These are phyloP conservation scores for Molanna angustata DNA, from an alignment of 2,888 invertebrate genomes.

Conservation along the genomic window DNA sequence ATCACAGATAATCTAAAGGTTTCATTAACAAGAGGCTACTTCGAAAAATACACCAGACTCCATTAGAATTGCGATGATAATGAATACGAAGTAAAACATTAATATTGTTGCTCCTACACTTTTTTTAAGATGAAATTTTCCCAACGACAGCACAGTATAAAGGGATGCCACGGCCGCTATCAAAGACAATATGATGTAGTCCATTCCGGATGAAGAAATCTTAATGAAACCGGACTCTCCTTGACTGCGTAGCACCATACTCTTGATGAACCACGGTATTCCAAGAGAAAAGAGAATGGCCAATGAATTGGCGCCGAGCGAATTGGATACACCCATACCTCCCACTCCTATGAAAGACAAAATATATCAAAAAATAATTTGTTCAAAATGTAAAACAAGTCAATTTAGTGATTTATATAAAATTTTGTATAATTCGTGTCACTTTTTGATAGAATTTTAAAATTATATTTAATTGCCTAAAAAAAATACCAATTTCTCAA, in stretches of 20 bases:
- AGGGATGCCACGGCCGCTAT: slow-evolving; percentile 70
- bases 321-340: slow-evolving; percentile 84
- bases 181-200: slow-evolving; percentile 77
- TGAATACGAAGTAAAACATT: slow-evolving; percentile 65
- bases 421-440: no score
- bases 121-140: slow-evolving; percentile 68
- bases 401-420: no score
- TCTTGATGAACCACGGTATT: slow-evolving; percentile 81
- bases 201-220: slow-evolving; percentile 77
- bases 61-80: slow-evolving; percentile 72
- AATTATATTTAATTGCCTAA: no score
- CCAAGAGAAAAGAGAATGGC: slow-evolving; percentile 82
- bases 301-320: slow-evolving; percentile 81
- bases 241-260: slow-evolving; percentile 52
- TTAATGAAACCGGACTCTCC: slow-evolving; percentile 55
- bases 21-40: slow-evolving; percentile 23
- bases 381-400: no score
- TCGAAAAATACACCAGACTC: slow-evolving; percentile 71
- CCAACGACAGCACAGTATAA: slow-evolving; percentile 64
- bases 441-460: no score
- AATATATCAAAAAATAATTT: not conserved
- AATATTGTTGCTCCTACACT: slow-evolving; percentile 65
- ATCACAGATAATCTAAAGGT: no score
- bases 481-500: no score
- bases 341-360: slow-evolving; percentile 65